phyloP scores from a whole-genome alignment of 2,888 invertebrate species.

The Subacronicta megacephala region DNA sequence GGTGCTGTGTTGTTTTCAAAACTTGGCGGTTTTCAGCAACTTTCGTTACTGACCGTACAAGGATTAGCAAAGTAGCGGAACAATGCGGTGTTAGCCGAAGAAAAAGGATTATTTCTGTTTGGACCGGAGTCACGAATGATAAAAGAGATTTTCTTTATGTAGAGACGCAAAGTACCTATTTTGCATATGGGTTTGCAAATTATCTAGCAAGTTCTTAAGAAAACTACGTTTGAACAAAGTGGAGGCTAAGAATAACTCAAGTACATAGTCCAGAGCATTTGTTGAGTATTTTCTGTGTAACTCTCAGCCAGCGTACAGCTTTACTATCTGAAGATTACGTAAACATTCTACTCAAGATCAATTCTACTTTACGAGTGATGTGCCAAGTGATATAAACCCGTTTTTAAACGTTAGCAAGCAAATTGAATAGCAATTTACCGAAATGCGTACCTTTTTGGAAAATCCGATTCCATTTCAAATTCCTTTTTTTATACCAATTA shows the following conservation, averaged over 20 bases:
- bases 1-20: no score
- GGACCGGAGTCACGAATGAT: no score
- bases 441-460: constrained; percentile 34
- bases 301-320: constrained; percentile 6
- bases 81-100: no score
- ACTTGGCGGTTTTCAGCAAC: no score
- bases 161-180: constrained; percentile 40
- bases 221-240: constrained; percentile 42
- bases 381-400: background rate
- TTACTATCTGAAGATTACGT: constrained; percentile 14
- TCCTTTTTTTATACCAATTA: constrained; percentile 53
- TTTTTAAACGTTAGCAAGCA: constrained; percentile 17
- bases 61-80: no score
- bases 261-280: constrained; percentile 11
- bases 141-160: no score
- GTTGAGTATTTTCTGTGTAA: constrained; percentile 34
- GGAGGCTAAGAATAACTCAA: constrained; percentile 24
- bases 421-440: constrained; percentile 32
- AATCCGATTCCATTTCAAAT: constrained; percentile 40
- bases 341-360: constrained; percentile 5
- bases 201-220: constrained; percentile 32
- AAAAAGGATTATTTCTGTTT: no score
- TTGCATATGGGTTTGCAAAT: constrained; percentile 25
- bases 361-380: background rate
- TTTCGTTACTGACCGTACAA: no score